Evolutionary conservation across 2,113 vertebrate species (phyloP), one percentile per base, ranked within the genome.

Genomic region (Montifringilla adamsi): DNA sequence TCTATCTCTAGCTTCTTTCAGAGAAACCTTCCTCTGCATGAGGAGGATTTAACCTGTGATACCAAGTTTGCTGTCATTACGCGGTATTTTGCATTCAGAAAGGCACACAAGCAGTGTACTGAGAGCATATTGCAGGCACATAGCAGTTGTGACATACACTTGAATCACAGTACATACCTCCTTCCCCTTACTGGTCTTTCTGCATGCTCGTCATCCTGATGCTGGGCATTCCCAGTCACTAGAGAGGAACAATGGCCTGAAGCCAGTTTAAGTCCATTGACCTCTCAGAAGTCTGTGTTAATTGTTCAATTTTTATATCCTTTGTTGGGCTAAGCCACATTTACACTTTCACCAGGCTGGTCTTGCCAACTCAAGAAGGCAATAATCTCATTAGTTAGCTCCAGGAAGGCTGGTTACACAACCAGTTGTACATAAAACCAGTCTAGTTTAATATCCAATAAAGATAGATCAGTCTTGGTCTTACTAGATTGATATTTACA

Each of bases 1-100:
- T 66, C 8, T 70, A 6, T 88, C 9, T 64, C 3, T 10, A 62
- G 4, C 15, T 69, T 90, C 20, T 84, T 73, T 60, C 35, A 56
- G 41, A 84, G 55, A 83, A 85, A 24, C 1, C 0, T 3, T 50
- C 2, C 6, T 52, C n/a, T 14, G 0, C 7, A 26, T 20, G 13
- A 74, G 58, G 26, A 70, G 3, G 2, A 1, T 58, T 84, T 72
- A 79, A 44, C 27, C 7, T 76, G 5, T 35, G 52, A 52, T 39
- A 72, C 6, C 13, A 60, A 52, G 53, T 83, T 44, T 80, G 18
- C 14, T 88, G 50, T 17, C 24, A 10, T 55, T 41, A 41, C 15
- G 37, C 0, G 0, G 13, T 20, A 41, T 67, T 87, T 89, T 72
- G 14, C 30, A n/a, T 85, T 64, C 52, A 67, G 28, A 70, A 58